Percentiles rank a stretch among this genome's conserved stretches.
phyloP scores from a whole-genome alignment of 2,113 vertebrate genomes.

The Serilophus lunatus region DNA sequence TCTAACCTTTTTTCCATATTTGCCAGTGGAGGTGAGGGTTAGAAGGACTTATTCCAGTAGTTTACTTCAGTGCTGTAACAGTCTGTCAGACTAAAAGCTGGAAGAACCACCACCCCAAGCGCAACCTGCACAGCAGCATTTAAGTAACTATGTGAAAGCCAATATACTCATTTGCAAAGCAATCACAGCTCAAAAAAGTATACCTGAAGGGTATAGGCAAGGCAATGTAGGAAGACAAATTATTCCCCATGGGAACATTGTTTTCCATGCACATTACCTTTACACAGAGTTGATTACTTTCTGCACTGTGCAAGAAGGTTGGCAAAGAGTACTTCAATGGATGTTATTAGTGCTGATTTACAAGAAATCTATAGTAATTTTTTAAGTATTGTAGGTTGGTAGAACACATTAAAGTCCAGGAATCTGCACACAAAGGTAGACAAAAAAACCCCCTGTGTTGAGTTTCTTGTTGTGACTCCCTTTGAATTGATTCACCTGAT shows the following conservation, averaged over 20 bases:
- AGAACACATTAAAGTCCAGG: not conserved
- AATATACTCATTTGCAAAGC: not conserved
- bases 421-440: not conserved
- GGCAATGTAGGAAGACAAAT: not conserved
- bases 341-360: constrained; percentile 4
- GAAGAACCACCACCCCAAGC: not conserved
- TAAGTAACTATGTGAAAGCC: not conserved
- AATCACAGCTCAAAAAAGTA: not conserved
- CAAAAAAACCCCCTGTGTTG: rapidly evolving
- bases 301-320: not conserved
- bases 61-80: not conserved
- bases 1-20: not conserved
- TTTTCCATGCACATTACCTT: not conserved
- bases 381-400: not conserved
- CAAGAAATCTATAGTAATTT: constrained; percentile 4
- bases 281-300: not conserved
- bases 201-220: not conserved
- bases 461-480: not conserved
- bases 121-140: not conserved
- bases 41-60: not conserved
- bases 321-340: not conserved
- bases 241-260: not conserved
- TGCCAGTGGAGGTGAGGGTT: not conserved
- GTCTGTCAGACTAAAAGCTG: not conserved
- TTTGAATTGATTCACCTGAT: not conserved